phyloP scores from a whole-genome alignment of 2,888 invertebrate species.

The Idaea aversata region DNA sequence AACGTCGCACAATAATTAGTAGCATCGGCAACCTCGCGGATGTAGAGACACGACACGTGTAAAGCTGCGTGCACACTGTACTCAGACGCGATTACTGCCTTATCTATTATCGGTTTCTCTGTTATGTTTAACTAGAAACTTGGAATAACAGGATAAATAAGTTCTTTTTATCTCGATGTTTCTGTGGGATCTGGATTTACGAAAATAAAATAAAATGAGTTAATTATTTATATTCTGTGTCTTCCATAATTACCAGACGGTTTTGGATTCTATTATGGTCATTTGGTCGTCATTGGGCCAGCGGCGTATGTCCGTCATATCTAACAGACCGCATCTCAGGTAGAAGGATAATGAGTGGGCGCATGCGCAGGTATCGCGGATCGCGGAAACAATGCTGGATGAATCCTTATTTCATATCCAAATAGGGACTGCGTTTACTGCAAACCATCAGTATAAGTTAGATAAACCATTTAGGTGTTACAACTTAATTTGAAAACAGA shows the following conservation, averaged over 20 bases:
- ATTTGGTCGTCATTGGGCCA: background rate
- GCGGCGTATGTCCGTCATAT: constrained; percentile 6
- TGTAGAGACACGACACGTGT: background rate
- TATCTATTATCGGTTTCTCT: background rate
- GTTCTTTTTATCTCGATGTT: too few species aligned
- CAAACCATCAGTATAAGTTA: background rate
- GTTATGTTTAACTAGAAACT: too few species aligned
- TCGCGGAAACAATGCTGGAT: constrained; percentile 34
- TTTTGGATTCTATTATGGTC: background rate
- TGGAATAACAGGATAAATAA: too few species aligned
- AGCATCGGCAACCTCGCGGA: constrained; percentile 14
- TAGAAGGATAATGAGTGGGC: constrained; percentile 53
- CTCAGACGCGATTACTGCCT: background rate
- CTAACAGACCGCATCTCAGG: constrained; percentile 30
- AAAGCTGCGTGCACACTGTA: background rate
- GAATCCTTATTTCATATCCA: constrained; percentile 19
- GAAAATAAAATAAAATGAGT: too few species aligned
- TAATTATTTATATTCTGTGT: too few species aligned
- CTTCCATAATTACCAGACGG: too few species aligned
- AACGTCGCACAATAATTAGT: constrained; percentile 14
- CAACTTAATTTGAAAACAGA: background rate
- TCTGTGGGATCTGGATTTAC: too few species aligned
- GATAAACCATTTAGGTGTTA: background rate
- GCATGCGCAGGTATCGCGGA: constrained; percentile 43
- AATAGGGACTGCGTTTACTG: background rate